Base-by-base conservation (phyloP, 2,113 vertebrate genomes). In the Mystacornis crossleyi region DNA sequence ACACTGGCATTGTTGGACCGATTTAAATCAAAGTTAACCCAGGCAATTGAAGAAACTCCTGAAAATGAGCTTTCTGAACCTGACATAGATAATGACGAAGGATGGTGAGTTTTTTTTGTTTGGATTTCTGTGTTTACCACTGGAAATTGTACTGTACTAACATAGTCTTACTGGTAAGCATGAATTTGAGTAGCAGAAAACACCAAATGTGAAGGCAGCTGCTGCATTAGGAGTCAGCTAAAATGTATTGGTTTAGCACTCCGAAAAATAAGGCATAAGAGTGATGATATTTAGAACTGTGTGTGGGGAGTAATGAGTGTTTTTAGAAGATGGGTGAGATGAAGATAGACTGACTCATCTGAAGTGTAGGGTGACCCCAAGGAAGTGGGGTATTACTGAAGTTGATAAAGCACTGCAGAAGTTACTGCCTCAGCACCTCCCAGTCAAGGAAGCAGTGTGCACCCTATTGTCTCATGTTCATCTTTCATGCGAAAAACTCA, bases 1-100 rank as follows among this genome's bases (percentile, higher is more conserved):
- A 99, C 99, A 1, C 94, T 99, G 90, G 99, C 98, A 1, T 97
- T 99, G 33, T 97, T 99, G 96, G 98, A 99, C 70, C 93, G 78
- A 69, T 99, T 99, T 96, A 99, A 99, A 97, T 98, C 98, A 83
- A 99, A 99, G 94, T 98, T 99, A 95, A 98, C 99, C 3, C 98
- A 99, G 21, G 99, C 99, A 38, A 99, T 99, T 94, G 98, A 98
- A 21, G 99, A 99, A 89, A 98, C 97, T 82, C 98, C 99, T 65
- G 98, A 99, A 94, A 97, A 97, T 81, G 98, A 98, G 10, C 93
- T 98, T 88, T 98, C 99, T 23, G 98, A 99, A 90, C 97, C 93
- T 51, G 99, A 99, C 48, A 96, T 85, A 33, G 99, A 99, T 38
- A 98, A 99, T 31, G 99, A 99, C 16, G 98, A 98, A 97, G 99